Evolutionary conservation across 2,888 invertebrate genomes (phyloP).

Genomic region (Plagiodera versicolora): DNA sequence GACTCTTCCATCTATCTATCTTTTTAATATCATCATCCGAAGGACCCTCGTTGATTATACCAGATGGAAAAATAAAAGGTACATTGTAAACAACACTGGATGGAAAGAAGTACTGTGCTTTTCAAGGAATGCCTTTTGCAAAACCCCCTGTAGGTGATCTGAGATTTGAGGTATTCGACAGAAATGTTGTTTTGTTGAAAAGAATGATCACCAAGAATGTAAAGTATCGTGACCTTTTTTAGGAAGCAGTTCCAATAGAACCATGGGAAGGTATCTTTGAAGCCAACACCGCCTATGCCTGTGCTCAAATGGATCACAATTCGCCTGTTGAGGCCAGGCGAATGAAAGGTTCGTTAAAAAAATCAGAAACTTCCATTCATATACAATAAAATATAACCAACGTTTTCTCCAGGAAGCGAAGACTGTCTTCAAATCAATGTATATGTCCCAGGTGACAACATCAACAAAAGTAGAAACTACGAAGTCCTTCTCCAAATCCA

Average conservation of each 20-base stretch:
- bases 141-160: neutral
- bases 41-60: neutral
- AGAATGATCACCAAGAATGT: too few species aligned
- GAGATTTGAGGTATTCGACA: neutral
- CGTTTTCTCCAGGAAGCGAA: slow-evolving; percentile 59
- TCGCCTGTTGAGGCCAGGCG: too few species aligned
- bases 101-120: neutral
- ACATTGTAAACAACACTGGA: neutral
- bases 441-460: slow-evolving; percentile 58
- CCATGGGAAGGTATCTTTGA: too few species aligned
- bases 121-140: neutral
- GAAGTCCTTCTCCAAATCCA: slow-evolving; percentile 56
- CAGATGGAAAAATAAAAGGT: neutral
- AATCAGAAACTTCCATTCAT: too few species aligned
- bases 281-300: too few species aligned
- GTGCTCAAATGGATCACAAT: too few species aligned
- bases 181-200: too few species aligned
- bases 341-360: too few species aligned
- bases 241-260: too few species aligned
- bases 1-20: too few species aligned
- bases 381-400: too few species aligned
- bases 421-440: slow-evolving; percentile 69
- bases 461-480: slow-evolving; percentile 47
- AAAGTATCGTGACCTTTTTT: too few species aligned
- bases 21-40: neutral